Conservation (phyloP, 1,140 invertebrate genomes). For the Goniozus legneri region DNA sequence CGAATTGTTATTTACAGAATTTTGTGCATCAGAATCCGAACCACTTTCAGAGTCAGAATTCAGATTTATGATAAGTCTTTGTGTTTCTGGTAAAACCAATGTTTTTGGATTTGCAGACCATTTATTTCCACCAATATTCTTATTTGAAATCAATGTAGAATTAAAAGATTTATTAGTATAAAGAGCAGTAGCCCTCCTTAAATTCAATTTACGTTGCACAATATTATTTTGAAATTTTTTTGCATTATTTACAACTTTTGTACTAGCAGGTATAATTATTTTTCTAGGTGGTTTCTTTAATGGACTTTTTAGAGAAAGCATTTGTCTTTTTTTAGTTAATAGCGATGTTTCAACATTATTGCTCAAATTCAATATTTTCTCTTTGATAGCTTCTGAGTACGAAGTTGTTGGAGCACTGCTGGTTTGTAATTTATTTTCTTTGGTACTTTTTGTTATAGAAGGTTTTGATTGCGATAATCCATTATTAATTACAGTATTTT, state of each 20-base stretch:
- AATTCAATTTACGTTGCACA: constrained; percentile 30
- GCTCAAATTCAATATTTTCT: no score
- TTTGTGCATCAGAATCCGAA: constrained; percentile 23
- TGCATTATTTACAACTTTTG: constrained; percentile 41
- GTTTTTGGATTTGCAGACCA: constrained; percentile 22
- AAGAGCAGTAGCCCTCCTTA: constrained; percentile 27
- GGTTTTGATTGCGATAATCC: neutral
- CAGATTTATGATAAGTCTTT: constrained; percentile 45
- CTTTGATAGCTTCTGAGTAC: no score
- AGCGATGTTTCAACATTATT: no score
- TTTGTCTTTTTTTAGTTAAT: no score
- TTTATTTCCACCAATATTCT: constrained; percentile 8
- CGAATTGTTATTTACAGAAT: constrained; percentile 23
- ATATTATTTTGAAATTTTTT: constrained; percentile 38
- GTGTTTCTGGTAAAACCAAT: constrained; percentile 12
- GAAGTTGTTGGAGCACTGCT: no score
- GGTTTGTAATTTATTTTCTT: no score
- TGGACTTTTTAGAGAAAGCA: constrained; percentile 12
- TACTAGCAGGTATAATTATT: constrained; percentile 26
- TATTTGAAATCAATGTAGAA: constrained; percentile 6
- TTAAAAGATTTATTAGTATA: constrained; percentile 8
- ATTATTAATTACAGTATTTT: constrained; percentile 3
- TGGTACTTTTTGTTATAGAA: constrained; percentile 16
- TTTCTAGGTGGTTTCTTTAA: constrained; percentile 32
- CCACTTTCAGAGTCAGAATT: constrained; percentile 46